phyloP scores from a whole-genome alignment of 2,797 vertebrate genomes.

The Microhierax caerulescens region DNA sequence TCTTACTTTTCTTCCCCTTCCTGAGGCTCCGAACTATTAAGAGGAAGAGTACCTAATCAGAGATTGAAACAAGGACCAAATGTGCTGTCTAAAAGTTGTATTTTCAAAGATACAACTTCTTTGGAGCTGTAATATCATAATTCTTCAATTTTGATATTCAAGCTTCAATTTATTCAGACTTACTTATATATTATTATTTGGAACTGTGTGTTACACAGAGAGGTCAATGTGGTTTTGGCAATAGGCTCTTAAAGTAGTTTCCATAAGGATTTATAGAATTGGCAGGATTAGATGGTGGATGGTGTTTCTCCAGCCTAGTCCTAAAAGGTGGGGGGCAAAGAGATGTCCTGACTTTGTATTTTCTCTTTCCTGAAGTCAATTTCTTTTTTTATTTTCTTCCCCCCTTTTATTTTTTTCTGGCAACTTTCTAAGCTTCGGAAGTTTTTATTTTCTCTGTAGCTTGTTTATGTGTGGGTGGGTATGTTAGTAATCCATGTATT shows the following conservation, averaged over 20 bases:
- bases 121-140: neutral
- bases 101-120: neutral
- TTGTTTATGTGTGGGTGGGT: neutral
- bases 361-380: neutral
- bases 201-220: neutral
- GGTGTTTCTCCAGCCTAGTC: rapidly evolving
- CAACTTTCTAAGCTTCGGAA: neutral
- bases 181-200: neutral
- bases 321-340: neutral
- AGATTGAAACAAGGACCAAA: neutral
- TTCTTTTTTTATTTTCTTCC: neutral
- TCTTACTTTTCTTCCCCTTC: neutral
- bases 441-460: conserved; percentile 38
- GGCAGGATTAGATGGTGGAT: neutral
- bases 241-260: neutral
- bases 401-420: neutral
- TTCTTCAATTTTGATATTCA: neutral
- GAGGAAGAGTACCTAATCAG: neutral
- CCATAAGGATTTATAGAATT: neutral
- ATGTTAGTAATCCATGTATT: neutral
- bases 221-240: neutral
- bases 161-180: neutral
- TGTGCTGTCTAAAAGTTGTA: neutral
- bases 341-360: neutral
- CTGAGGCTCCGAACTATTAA: neutral